Base-by-base conservation (phyloP, 2,888 invertebrate species). In the Corbicula japonica region DNA sequence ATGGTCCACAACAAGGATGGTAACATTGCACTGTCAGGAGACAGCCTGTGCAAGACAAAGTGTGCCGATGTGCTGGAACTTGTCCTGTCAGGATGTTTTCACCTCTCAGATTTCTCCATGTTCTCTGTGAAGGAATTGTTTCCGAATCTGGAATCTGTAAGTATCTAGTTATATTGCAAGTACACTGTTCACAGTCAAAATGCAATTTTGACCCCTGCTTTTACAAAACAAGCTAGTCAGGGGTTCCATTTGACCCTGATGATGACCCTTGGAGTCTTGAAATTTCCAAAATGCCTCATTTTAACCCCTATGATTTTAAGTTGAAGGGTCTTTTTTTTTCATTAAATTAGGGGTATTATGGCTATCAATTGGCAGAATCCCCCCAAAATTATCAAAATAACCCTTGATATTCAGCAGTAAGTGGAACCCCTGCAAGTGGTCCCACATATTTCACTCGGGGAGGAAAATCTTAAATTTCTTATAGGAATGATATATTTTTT, bases 51-150 rank as follows among this genome's bases (percentile, higher is more conserved):
- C 30, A 66, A 35, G n/a, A 66, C 52, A n/a, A 34, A 50, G 0
- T 76, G 68, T 44, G 50, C 44, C 12, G 70, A 72, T 21, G 77
- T 86, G 32, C 60, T 35, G 12, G 68, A 15, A 1, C 48, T 86
- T 0, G 68, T 83, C 32, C 50, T 86, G 12, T 74, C 70, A n/a
- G 85, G 82, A n/a, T 86, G 86, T 68, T 62, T 60, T n/a, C 56
- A 83, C 30, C 35, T 86, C 0, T 85, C 85, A 44, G 83, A 86
- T 54, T 54, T 58, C 34, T 85, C 79, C 0, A 10, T 85, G 32
- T 65, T 62, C 41, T 86, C 80, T 79, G 66, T 84, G 63, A 65
- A 80, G 4, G 52, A 68, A 12, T 52, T 80, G 26, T 84, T 80
- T 52, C 80, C 86, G 18, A 79, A 80, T 21, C 52, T 86, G 8